Conservation (phyloP, 1,140 invertebrate species). For the Ips nitidus region DNA sequence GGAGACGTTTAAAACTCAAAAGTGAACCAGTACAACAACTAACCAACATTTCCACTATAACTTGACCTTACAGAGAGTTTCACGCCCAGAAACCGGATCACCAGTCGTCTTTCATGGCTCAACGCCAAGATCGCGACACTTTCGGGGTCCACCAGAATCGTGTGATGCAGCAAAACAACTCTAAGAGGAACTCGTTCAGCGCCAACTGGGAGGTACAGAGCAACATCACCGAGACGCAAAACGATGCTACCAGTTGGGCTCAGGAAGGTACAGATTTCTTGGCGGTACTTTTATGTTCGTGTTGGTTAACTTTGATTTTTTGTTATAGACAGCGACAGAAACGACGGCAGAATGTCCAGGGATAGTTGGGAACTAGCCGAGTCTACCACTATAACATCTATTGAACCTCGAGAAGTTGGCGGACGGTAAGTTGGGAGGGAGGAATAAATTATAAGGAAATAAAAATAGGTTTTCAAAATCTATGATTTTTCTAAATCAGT, state of each 20-base stretch:
- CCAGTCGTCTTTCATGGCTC: slow-evolving; percentile 48
- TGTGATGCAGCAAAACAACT: slow-evolving; percentile 53
- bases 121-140: slow-evolving; percentile 65
- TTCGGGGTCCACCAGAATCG: slow-evolving; percentile 66
- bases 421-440: slow-evolving; percentile 50
- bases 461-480: background rate
- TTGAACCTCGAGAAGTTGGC: slow-evolving; percentile 53
- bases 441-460: slow-evolving; percentile 31
- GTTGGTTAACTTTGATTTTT: slow-evolving; percentile 43
- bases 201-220: slow-evolving; percentile 67
- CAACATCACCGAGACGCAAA: slow-evolving; percentile 55
- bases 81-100: slow-evolving; percentile 25
- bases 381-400: slow-evolving; percentile 53
- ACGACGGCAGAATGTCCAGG: slow-evolving; percentile 55
- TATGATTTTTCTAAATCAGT: no score
- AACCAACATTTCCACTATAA: background rate
- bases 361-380: slow-evolving; percentile 55
- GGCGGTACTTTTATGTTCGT: background rate
- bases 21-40: slow-evolving; percentile 10
- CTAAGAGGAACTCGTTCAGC: slow-evolving; percentile 63
- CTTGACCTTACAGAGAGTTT: slow-evolving; percentile 18
- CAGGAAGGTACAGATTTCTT: slow-evolving; percentile 42
- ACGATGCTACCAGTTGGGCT: slow-evolving; percentile 54
- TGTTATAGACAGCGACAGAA: slow-evolving; percentile 48
- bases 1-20: slow-evolving; percentile 39